Base-by-base conservation (phyloP, 2,797 vertebrate genomes). In the Chromobotia macracanthus region DNA sequence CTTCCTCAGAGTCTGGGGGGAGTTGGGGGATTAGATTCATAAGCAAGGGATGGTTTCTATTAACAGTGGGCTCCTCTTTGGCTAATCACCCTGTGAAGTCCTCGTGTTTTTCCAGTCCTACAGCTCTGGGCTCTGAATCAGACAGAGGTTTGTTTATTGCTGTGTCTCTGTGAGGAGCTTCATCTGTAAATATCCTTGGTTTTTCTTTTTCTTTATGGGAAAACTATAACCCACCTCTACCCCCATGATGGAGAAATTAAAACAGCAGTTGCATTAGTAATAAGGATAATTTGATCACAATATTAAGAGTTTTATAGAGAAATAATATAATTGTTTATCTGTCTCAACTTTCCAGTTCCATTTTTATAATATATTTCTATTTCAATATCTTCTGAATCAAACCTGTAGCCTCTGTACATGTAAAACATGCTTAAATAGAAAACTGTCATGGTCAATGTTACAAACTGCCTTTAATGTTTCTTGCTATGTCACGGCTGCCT, bases 81-180 rank as follows among this genome's bases (percentile, higher is more conserved):
- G 41, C 69, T 60, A 70, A 51, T 75, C 84, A 72, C 85, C 82
- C 84, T 83, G 84, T 90, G 85, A 85, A 86, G 79, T 83, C 88
- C 90, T 89, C 85, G 84, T 92, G 91, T 89, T 90, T 82, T 84
- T 86, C 82, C 84, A 51, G 1, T 79, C 65, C 67, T 18, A 83
- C 81, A 67, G 87, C 89, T 84, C 48, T 80, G 58, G 71, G 87
- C 89, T 86, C 79, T 78, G 50, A 18, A 46, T 53, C 53, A 75
- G 58, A 75, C 87, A 90, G 73, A 88, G 80, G 69, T 72, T 86
- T 88, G 90, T 88, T 88, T 91, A 89, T 58, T 90, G 83, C 86
- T 66, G 15, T 69, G 21, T 58, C 56, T 70, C 67, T 77, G 25
- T 53, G n/a, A 71, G 44, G 50, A 79, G 58, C 12, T 78, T 35